Evolutionary conservation across 1,140 invertebrate genomes (phyloP), one percentile per base, ranked within the genome.

Genomic region (Magallana angulata): DNA sequence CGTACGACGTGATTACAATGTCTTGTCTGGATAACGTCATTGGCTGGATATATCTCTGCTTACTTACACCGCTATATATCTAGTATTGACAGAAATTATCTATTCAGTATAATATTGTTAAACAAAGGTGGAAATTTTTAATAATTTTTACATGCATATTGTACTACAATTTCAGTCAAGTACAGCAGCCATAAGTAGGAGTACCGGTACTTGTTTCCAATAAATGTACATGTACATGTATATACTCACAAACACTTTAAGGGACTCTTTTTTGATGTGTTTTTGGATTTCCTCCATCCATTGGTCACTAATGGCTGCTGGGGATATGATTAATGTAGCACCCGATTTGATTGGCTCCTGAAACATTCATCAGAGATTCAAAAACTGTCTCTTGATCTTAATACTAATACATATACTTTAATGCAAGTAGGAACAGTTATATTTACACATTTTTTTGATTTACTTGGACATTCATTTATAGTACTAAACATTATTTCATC

Each of bases 291-390:
- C 97, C n/a, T 96, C 95, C 8, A 96, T 94, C 97, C 97, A 98
- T 93, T 98, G 97, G 88, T 96, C 94, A 85, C 95, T 95, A 36
- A 98, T 97, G 59, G 96, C 95, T 11, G 91, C 91, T 30, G 97
- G 97, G 0, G 97, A 96, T n/a, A 98, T 96, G 89, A 98, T 97
- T 57, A 98, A 94, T 5, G 97, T 97, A 6, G 96, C 96, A 58
- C 95, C 94, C 1, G 96, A 96, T 60, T 94, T 92, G 0, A 97
- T 90, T 36, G 94, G 94, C 80, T 94, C 88, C 94, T 95, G 91
- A 90, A 82, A 57, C 11, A 57, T 82, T 4, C 18, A 58, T 57
- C 9, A n/a, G 9, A 82, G 14, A 82, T 4, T n/a, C 8, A 2
- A 80, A 80, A 80, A 12, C 36, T 6, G 24, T 14, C 14, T 80